phyloP scores from a whole-genome alignment of 2,113 vertebrate genomes.

The Zeus faber region DNA sequence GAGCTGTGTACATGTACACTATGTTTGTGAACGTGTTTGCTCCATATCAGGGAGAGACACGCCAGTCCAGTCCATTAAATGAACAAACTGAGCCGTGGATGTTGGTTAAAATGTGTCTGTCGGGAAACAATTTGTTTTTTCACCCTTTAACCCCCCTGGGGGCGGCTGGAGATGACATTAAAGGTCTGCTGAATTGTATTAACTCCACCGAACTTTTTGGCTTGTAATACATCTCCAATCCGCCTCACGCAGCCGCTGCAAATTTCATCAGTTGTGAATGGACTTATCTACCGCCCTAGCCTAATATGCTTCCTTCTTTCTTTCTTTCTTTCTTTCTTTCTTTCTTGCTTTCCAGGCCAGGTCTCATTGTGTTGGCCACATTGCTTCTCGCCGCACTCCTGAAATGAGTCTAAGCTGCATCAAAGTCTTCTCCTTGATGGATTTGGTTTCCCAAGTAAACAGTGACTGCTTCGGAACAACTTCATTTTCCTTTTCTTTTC shows the following conservation, averaged over 20 bases:
- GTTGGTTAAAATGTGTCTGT: not conserved
- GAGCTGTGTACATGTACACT: too few relatives aligned
- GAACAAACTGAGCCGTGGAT: constrained; percentile 12
- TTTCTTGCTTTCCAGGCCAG: not conserved
- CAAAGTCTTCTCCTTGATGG: too few relatives aligned
- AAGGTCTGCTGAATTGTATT: too few relatives aligned
- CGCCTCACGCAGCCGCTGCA: constrained; percentile 14
- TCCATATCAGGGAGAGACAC: too few relatives aligned
- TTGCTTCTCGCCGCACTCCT: too few relatives aligned
- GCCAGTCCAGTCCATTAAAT: too few relatives aligned
- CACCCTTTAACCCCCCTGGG: constrained; percentile 18
- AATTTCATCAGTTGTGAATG: constrained; percentile 29
- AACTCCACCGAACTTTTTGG: constrained; percentile 7
- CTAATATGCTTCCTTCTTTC: constrained; percentile 5
- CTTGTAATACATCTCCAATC: constrained; percentile 20
- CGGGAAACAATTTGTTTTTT: constrained; percentile 1
- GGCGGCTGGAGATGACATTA: constrained; percentile 10
- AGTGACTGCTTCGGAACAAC: too few relatives aligned
- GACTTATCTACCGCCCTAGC: constrained; percentile 17
- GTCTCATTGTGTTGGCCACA: constrained; percentile 2
- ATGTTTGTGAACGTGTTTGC: too few relatives aligned
- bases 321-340: constrained; percentile 11
- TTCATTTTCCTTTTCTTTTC: constrained; percentile 13
- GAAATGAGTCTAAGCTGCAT: too few relatives aligned
- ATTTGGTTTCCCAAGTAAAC: too few relatives aligned